Conservation (phyloP, 2,888 invertebrate genomes). For the Diaprepes abbreviatus region DNA sequence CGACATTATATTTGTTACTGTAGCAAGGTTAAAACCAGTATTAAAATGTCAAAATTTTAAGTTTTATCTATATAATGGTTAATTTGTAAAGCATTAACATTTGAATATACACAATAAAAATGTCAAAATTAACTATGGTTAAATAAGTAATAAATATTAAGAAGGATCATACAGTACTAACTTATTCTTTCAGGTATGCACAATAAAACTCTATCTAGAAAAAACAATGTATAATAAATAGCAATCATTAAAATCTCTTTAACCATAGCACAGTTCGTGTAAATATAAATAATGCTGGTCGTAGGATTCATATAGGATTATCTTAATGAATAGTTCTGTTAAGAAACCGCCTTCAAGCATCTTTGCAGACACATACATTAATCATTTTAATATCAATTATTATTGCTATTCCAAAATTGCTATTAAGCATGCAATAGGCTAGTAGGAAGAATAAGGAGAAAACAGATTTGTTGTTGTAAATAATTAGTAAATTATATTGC, state of each 20-base stretch:
- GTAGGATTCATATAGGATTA: not conserved
- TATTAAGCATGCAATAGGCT: slow-evolving; percentile 12
- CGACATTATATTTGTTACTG: no score
- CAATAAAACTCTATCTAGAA: no score
- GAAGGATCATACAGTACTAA: no score
- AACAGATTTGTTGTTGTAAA: not conserved
- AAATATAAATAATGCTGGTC: not conserved
- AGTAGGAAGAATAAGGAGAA: not conserved
- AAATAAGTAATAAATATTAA: no score
- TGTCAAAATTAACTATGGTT: no score
- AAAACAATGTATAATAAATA: no score
- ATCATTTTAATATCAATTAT: slow-evolving; percentile 24
- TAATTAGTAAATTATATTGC: not conserved
- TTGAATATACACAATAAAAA: no score
- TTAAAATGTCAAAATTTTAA: no score
- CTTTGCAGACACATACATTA: slow-evolving; percentile 1
- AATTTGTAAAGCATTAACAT: no score
- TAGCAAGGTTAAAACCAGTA: no score
- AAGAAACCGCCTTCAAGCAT: slow-evolving; percentile 1
- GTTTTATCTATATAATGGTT: no score
- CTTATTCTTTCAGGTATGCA: no score
- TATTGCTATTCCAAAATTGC: not conserved
- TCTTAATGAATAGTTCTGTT: slow-evolving; percentile 6
- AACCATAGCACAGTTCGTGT: not conserved
- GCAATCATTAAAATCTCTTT: not conserved